Base-by-base conservation (phyloP, 2,113 vertebrate species). In the Lucifuga dentata region DNA sequence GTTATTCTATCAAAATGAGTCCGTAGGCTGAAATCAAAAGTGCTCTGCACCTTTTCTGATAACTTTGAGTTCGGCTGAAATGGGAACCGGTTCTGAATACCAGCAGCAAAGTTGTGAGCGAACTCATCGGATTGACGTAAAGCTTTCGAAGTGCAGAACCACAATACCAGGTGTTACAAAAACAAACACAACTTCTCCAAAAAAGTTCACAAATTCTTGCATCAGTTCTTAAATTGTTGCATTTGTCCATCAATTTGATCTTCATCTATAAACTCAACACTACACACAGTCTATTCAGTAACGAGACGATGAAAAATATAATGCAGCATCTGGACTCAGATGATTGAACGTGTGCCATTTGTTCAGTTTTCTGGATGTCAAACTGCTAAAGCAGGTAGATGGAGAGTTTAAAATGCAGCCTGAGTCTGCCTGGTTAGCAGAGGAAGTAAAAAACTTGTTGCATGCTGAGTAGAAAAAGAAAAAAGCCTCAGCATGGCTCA, bases 101-200 rank as follows among this genome's bases (percentile, higher is more conserved):
- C 50, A 3, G 40, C 26, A 5, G 24, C 35, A 49, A 19, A 10
- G 41, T 4, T 20, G 33, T 12, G 24, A 3, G 15, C 13, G 2
- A 13, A 40, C 38, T 40, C 12, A n/a, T 2, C 6, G 38, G 38
- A 35, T 1, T 46, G 40, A 45, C 29, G 36, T 66, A 75, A 78
- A 78, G 67, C 80, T 76, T 71, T 50, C 20, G 44, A 39, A 77
- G 45, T 44, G 20, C 5, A 5, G 2, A 1, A 6, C n/a, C 6
- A 19, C 26, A 50, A 36, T 0, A 26, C 7, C 5, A 60, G 51
- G 19, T 15, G 32, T 11, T 21, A 33, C 9, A 11, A 49, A n/a
- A n/a, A 38, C 2, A 20, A 21, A 60, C 29, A 20, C 12, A 60
- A 32, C 17, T 12, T 41, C 10, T 11, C 19, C 5, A 12, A 48